A percentile compares a stretch with the other conserved stretches of the same genome.
Evolutionary conservation across 2,797 vertebrate genomes (phyloP).

Genomic region (Antennarius maculatus): DNA sequence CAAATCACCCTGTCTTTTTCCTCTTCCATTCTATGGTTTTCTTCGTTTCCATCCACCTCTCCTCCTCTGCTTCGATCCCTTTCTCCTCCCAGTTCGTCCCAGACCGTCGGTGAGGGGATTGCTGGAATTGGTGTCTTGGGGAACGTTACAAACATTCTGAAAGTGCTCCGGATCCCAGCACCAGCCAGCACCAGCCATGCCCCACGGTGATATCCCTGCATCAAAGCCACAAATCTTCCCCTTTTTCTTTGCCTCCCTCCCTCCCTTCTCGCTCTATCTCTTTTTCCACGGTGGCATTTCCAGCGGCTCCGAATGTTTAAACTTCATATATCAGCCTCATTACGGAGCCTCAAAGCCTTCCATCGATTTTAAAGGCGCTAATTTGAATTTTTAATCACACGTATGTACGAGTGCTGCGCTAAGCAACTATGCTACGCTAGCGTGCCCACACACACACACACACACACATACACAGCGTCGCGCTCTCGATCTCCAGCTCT

Average conservation of each 20-base stretch:
- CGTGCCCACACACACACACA: conserved; percentile 28
- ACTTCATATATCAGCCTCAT: conserved; percentile 91
- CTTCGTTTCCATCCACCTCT: conserved; percentile 19
- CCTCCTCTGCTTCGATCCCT: conserved; percentile 35
- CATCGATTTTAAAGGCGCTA: conserved; percentile 94
- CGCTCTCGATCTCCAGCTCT: conserved; percentile 67
- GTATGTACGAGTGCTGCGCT: conserved; percentile 86
- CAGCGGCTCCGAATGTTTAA: conserved; percentile 88
- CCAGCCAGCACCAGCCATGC: conserved; percentile 67
- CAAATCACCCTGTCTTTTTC: not conserved
- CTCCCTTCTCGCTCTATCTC: conserved; percentile 59
- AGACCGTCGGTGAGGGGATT: conserved; percentile 82
- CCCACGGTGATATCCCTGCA: conserved; percentile 90
- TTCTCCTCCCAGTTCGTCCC: conserved; percentile 70
- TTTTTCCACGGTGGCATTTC: conserved; percentile 88
- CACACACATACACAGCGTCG: conserved; percentile 6
- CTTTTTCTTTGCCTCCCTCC: conserved; percentile 59
- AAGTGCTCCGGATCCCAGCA: conserved; percentile 59
- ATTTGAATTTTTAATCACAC: conserved; percentile 97
- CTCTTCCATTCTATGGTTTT: conserved; percentile 6
- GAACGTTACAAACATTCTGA: conserved; percentile 56
- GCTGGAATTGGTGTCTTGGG: conserved; percentile 69
- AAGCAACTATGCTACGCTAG: conserved; percentile 74
- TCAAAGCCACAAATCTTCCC: conserved; percentile 88
- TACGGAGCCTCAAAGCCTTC: conserved; percentile 91